Evolutionary conservation across 2,888 invertebrate genomes (phyloP).

Genomic region (Asteroscopus sphinx): DNA sequence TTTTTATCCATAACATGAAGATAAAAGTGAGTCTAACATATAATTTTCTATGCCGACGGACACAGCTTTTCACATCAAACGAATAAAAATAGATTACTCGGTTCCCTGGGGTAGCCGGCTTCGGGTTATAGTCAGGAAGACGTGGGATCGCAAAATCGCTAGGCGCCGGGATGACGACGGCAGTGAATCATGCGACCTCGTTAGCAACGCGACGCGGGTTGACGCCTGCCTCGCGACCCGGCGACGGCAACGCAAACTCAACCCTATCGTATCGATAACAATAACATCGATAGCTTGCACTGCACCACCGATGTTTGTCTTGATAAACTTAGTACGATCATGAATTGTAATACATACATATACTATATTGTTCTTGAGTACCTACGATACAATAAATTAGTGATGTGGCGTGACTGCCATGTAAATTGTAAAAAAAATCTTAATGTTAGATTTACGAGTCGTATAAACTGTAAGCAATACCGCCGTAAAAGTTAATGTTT

Average conservation of each 20-base stretch:
- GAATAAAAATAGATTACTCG: conserved; percentile 73
- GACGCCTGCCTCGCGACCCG: conserved; percentile 20
- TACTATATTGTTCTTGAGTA: no score
- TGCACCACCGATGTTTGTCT: conserved; percentile 34
- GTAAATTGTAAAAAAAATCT: conserved; percentile 30
- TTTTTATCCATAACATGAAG: conserved; percentile 26
- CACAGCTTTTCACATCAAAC: conserved; percentile 60
- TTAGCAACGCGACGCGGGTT: conserved; percentile 61
- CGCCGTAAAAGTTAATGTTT: conserved; percentile 23
- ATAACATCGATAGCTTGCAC: conserved; percentile 44
- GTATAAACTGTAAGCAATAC: conserved; percentile 23
- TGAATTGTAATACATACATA: no score
- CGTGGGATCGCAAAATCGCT: conserved; percentile 66
- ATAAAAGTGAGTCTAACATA: conserved; percentile 41
- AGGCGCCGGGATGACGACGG: conserved; percentile 79
- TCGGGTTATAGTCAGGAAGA: conserved; percentile 61
- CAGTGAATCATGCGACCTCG: conserved; percentile 81
- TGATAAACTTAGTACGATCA: neutral
- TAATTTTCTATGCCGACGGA: conserved; percentile 54
- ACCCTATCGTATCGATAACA: conserved; percentile 41
- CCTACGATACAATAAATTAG: conserved; percentile 40
- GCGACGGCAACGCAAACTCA: conserved; percentile 27
- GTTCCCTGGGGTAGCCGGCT: conserved; percentile 61
- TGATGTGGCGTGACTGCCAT: conserved; percentile 38
- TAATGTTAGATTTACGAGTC: conserved; percentile 33